Percentiles rank a stretch among this genome's conserved stretches.
phyloP scores from a whole-genome alignment of 2,888 invertebrate genomes.

The Agriopis leucophaearia region DNA sequence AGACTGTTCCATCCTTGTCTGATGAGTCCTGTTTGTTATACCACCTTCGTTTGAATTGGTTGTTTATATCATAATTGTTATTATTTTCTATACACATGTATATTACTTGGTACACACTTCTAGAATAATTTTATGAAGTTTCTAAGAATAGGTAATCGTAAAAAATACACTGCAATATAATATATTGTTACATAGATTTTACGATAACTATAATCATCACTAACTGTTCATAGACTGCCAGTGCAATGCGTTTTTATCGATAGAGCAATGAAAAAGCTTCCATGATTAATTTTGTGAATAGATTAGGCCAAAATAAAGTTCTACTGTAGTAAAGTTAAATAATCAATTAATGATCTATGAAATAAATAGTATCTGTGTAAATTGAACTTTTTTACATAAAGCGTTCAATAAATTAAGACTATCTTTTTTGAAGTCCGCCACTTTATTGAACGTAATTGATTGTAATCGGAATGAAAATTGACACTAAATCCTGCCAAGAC shows the following conservation, averaged over 20 bases:
- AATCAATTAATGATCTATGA: background rate
- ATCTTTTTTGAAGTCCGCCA: constrained; percentile 3
- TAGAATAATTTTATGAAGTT: background rate
- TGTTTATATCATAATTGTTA: too few relatives aligned
- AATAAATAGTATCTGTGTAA: too few relatives aligned
- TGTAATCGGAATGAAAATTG: constrained; percentile 66
- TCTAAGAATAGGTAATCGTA: background rate
- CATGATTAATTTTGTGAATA: too few relatives aligned
- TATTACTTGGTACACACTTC: background rate
- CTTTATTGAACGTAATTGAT: constrained; percentile 59
- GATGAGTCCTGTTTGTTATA: background rate
- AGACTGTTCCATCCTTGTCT: too few relatives aligned
- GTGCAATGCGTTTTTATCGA: background rate
- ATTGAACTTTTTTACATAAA: too few relatives aligned
- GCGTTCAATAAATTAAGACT: background rate
- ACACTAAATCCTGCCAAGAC: constrained; percentile 67
- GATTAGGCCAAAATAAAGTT: too few relatives aligned
- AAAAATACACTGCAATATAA: background rate
- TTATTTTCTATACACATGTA: background rate
- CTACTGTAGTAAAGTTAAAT: too few relatives aligned
- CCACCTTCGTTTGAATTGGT: too few relatives aligned
- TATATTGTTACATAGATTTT: too few relatives aligned
- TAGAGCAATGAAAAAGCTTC: background rate
- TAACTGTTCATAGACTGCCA: background rate
- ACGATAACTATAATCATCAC: background rate